phyloP scores from a whole-genome alignment of 2,888 invertebrate species.

The Mactromeris polynyma region DNA sequence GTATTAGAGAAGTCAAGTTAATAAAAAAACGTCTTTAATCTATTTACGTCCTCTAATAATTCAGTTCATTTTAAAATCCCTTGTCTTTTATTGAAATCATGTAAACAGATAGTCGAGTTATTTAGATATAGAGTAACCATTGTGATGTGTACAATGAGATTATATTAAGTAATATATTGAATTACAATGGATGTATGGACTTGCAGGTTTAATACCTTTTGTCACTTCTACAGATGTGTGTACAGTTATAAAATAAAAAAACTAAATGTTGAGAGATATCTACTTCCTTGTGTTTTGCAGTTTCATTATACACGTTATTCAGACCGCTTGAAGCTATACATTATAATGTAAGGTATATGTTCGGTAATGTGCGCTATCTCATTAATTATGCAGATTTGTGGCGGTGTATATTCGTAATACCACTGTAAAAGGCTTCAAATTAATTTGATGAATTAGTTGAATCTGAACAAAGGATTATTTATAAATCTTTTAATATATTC shows the following conservation, averaged over 20 bases:
- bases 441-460: not conserved
- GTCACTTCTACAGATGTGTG: constrained; percentile 6
- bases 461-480: not conserved
- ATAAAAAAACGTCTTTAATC: too few species aligned
- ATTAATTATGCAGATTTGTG: constrained; percentile 8
- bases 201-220: not conserved
- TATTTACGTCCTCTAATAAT: not conserved
- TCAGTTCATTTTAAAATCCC: not conserved
- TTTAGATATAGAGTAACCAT: not conserved
- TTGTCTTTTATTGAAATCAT: not conserved
- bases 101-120: not conserved
- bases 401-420: not conserved
- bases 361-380: not conserved
- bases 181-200: not conserved
- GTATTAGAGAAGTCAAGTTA: too few species aligned
- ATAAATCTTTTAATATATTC: not conserved
- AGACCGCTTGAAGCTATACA: not conserved
- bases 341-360: not conserved
- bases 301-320: not conserved
- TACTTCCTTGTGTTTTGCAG: not conserved
- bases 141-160: not conserved
- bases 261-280: too few species aligned
- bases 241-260: too few species aligned
- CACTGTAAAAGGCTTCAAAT: not conserved
- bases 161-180: not conserved